Evolutionary conservation across 2,797 vertebrate species (phyloP).

Genomic region (Cossypha niveicapilla): DNA sequence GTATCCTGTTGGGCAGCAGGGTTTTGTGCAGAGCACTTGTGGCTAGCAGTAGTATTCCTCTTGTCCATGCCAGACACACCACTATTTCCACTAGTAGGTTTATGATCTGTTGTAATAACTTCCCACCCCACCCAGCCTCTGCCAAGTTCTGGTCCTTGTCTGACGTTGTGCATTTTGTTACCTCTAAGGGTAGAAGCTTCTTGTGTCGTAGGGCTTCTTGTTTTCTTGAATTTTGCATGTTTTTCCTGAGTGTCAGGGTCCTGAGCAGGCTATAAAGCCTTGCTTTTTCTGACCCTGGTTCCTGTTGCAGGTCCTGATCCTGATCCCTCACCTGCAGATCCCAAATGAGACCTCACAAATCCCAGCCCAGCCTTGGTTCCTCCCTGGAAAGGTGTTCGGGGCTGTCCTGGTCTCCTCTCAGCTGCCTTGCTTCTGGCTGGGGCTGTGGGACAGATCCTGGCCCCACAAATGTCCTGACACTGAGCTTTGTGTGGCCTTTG

Average conservation of each 20-base stretch:
- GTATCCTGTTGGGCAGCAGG: background rate
- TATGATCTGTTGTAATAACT: background rate
- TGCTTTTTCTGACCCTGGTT: background rate
- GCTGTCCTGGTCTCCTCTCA: background rate
- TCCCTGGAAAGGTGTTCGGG: rapidly evolving
- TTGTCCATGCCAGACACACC: background rate
- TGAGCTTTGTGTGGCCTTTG: background rate
- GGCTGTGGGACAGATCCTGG: rapidly evolving
- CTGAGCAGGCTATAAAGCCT: background rate
- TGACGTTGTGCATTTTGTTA: background rate
- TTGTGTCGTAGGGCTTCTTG: background rate
- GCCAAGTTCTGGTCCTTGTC: background rate
- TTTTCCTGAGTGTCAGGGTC: background rate
- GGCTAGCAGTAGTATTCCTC: background rate
- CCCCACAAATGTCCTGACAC: background rate
- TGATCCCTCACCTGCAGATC: background rate
- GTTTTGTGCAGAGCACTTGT: background rate
- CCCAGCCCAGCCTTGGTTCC: background rate
- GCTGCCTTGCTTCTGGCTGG: background rate
- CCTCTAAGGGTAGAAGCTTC: background rate
- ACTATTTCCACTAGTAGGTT: background rate
- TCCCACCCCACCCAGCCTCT: background rate
- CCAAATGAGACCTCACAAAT: no score
- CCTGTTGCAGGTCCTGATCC: background rate
- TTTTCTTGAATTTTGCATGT: background rate